These are phyloP conservation scores for Gasterosteus aculeatus DNA, from an alignment of 2,113 vertebrate species.

Conservation along the genomic window DNA sequence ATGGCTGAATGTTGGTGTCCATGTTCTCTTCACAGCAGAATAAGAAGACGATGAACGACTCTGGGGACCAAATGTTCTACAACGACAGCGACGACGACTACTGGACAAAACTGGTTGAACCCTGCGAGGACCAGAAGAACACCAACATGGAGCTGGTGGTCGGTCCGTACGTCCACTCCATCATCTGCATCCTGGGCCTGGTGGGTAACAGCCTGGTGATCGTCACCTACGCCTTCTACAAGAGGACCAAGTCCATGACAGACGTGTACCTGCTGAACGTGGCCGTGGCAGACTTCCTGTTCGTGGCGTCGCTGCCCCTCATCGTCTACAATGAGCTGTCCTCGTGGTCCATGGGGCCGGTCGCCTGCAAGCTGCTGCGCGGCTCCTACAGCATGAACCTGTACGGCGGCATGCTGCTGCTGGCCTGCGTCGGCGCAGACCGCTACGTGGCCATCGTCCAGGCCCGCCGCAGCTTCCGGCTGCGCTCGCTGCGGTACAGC, in stretches of 20 bases:
- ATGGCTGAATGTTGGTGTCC: not conserved
- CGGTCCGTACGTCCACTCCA: constrained; percentile 76
- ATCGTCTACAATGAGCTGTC: constrained; percentile 83
- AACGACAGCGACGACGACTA: not conserved
- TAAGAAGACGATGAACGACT: not conserved
- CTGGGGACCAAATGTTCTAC: not conserved
- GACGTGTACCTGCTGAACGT: constrained; percentile 93
- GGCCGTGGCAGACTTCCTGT: constrained; percentile 89
- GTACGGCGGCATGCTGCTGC: constrained; percentile 90
- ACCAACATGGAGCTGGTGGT: constrained; percentile 44
- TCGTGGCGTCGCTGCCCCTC: constrained; percentile 87
- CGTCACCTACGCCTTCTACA: constrained; percentile 87
- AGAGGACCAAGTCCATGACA: constrained; percentile 88
- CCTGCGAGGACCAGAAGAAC: not conserved
- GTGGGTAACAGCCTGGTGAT: constrained; percentile 90
- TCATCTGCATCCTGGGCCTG: constrained; percentile 86
- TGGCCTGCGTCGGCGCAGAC: constrained; percentile 90
- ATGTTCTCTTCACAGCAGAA: constrained; percentile 19
- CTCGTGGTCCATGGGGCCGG: constrained; percentile 82
- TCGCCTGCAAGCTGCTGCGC: constrained; percentile 85
- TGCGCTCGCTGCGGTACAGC: constrained; percentile 81
- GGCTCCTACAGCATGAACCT: constrained; percentile 91
- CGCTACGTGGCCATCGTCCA: constrained; percentile 92
- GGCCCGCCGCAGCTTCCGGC: constrained; percentile 85
- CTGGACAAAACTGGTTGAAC: no score